Base-by-base conservation (phyloP, 2,797 vertebrate genomes). In the Coracias cyanogaster region DNA sequence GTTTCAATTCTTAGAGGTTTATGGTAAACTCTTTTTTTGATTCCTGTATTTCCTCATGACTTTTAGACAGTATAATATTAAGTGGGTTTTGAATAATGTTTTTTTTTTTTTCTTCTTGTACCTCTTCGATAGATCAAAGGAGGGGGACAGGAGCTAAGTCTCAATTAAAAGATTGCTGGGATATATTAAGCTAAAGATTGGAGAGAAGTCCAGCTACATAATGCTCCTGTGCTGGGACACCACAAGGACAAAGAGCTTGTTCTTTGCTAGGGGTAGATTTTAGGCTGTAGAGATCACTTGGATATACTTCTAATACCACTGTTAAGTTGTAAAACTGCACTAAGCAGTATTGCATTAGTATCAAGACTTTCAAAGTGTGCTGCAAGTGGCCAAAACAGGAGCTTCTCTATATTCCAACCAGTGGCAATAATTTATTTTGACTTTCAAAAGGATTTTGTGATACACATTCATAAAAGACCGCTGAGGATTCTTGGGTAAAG, bases 401-500 rank as follows among this genome's bases (percentile, higher is more conserved):
- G 10, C 70, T 74, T 86, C 41, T 76, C 46, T 79, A 6, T 74
- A 41, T 94, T 74, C 26, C n/a, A 81, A 25, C 24, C 24, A 54
- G 46, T 83, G 43, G n/a, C 39, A 90, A 31, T 91, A 91, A 92
- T 83, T 92, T 94, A 77, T 92, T 95, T 94, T 86, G 52, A 70
- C 64, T 91, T 95, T 92, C 67, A 82, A 85, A 92, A 73, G 52
- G 78, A 78, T 96, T 95, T 96, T 89, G 15, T 86, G 87, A 49
- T 69, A 55, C 15, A 13, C 29, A 64, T 74, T 92, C 61, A 71
- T 77, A 57, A 83, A 85, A 81, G 65, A 78, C 22, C 2, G 2
- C 60, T 92, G 60, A 95, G 45, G 86, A 76, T 91, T 92, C 67
- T 87, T 90, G 89, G 41, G 54, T 74, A 43, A 90, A 93, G 35